Base-by-base conservation (phyloP, 30 jellyfish, hydroid and myxozoan genomes). In the Cassiopea xamachana region DNA sequence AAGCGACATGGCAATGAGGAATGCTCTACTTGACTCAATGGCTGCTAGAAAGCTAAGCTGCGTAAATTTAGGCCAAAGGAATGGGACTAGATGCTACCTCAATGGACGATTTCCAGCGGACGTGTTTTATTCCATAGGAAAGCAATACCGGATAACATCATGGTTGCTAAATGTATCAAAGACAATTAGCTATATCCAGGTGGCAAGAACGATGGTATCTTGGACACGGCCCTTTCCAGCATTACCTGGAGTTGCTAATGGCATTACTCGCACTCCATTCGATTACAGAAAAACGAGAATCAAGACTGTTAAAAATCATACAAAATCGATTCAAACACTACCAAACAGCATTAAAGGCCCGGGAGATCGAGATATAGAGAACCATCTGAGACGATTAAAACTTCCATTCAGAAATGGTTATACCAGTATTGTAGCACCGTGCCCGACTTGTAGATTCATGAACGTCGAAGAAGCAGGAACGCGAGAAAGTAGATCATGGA, bases 351-450 rank as follows among this genome's bases (percentile, higher is more conserved):
- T 69, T 12, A 75, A 69, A 44, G 50, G 45, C 9, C 94, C 94
- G 2, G 73, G 58, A 43, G 82, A 62, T 69, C 71, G 62, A 14
- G 83, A 60, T 1, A 87, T 87, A 7, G 94, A 87, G 73, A 69
- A 87, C 58, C 72, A 75, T 76, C 69, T 87, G 73, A 77, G 45
- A 59, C 62, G 89, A 39, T 43, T 1, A 43, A 49, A 71, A 44
- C 50, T 88, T 43, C 95, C 95, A 16, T 71, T 55, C 27, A 88
- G 69, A 55, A 88, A 69, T 88, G 95, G 95, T 1, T 88, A 88
- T 49, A 88, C 95, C 45, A 88, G 95, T 49, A 68, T 88, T 71
- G 79, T 88, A 19, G 84, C 83, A 1, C 90, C 95, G 3, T 88
- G 95, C 75, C 87, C 79, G 1, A 45, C 82, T 9, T 88, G 95